Conservation (phyloP, 2,797 vertebrate species). For the Pyrocephalus nanus region DNA sequence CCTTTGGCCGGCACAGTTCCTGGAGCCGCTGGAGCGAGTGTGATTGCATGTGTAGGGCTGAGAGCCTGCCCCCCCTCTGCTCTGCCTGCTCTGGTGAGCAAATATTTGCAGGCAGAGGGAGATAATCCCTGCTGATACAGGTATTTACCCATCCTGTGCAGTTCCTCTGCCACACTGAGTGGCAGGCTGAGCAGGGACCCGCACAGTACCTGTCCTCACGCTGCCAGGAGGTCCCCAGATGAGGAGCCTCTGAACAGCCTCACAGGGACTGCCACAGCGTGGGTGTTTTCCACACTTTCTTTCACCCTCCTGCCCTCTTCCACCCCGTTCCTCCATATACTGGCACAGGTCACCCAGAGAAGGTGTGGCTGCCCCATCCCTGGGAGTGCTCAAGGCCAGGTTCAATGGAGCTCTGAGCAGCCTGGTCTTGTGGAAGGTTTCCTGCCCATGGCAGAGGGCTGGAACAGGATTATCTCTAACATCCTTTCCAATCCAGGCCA, state of each 20-base stretch:
- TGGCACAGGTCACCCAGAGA: not conserved
- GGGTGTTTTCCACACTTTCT: not conserved
- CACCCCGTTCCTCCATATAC: accelerated
- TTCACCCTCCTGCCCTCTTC: not conserved
- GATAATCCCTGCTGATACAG: not conserved
- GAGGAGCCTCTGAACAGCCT: not conserved
- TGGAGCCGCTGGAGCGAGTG: accelerated
- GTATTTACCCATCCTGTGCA: not conserved
- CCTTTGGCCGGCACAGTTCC: not conserved
- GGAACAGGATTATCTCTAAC: not conserved
- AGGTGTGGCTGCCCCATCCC: not conserved
- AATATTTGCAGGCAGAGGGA: slow-evolving; percentile 27
- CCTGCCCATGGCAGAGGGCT: not conserved
- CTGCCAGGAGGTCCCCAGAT: not conserved
- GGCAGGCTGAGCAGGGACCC: not conserved
- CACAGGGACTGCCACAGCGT: accelerated
- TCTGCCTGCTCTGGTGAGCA: slow-evolving; percentile 3
- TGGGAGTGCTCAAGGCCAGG: not conserved
- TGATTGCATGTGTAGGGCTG: not conserved
- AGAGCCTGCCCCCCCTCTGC: not conserved
- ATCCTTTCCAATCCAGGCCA: not conserved
- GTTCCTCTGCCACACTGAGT: not conserved
- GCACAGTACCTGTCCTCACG: accelerated
- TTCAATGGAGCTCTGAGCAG: not conserved
- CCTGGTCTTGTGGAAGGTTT: not conserved